Evolutionary conservation across 2,797 vertebrate genomes (phyloP), one percentile per base, ranked within the genome.

Genomic region (Amblyopsis hoosieri): DNA sequence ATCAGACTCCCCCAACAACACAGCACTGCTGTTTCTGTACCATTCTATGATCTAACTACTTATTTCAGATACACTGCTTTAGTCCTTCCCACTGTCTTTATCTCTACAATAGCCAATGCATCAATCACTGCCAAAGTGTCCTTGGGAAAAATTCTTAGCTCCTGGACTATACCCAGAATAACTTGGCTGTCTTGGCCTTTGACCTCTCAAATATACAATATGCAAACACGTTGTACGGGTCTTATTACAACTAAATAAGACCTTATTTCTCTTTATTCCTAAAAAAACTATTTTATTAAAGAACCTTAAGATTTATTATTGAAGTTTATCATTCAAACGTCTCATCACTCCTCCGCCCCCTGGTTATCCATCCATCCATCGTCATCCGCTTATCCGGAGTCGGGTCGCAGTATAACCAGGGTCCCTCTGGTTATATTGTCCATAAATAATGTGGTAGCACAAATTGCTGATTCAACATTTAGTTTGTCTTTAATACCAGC

Each of bases 21-120:
- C 76, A 71, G 49, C 57, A 12, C 52, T 93, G 91, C 74, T 92
- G 92, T 75, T 64, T 48, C 64, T 93, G 91, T 62, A 72, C 71
- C 3, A 48, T 93, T 54, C 53, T 89, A 72, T 93, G 83, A 93
- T 72, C 69, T 53, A 17, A 48, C 56, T 3, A 12, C n/a, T 14
- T 12, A 3, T 4, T 50, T 50, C 14, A 66, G 29, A 12, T 47
- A 0, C 6, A 53, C 6, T 48, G 23, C 46, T 4, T 1, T n/a
- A 45, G 13, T 17, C 37, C 37, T 9, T 42, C 8, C 66, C 23
- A 8, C 13, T n/a, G 53, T 29, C 62, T 45, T 23, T 2, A 58
- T 55, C 14, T 9, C 12, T 45, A 3, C 11, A 11, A 19, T 33
- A 45, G 42, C 13, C 60, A 45, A 7, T 51, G 31, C 14, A 14